These are phyloP conservation scores for Ceuthmochares aereus DNA, from an alignment of 2,113 vertebrate species.

Conservation along the genomic window DNA sequence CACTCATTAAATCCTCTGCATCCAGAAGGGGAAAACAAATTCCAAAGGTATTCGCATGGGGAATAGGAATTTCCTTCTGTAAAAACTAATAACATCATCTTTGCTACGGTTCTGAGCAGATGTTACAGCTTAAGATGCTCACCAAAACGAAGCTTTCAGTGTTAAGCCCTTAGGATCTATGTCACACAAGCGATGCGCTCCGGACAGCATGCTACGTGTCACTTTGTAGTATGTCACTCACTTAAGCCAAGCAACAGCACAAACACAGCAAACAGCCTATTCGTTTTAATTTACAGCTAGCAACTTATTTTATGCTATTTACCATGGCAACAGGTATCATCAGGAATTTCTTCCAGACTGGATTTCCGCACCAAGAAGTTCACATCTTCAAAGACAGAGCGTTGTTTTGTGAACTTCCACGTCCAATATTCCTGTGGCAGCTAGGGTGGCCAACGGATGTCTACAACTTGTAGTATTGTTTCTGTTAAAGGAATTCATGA, in stretches of 20 bases:
- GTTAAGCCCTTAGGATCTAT: slow-evolving; percentile 27
- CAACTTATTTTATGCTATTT: background rate
- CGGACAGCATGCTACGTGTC: background rate
- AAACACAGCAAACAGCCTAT: background rate
- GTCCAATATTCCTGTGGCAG: background rate
- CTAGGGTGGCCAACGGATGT: rapidly evolving
- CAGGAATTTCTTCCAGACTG: background rate
- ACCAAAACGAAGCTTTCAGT: background rate
- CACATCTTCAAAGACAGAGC: background rate
- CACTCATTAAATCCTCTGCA: background rate
- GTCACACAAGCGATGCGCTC: background rate
- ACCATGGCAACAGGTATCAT: background rate
- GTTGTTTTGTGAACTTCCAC: background rate
- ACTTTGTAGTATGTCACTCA: slow-evolving; percentile 17
- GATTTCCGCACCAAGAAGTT: background rate
- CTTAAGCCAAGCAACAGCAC: background rate
- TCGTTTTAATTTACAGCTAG: background rate
- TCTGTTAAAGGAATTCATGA: background rate
- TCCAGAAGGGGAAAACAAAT: slow-evolving; percentile 5
- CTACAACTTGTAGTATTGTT: background rate
- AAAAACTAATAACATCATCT: background rate
- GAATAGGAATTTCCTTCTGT: slow-evolving; percentile 35
- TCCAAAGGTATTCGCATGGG: slow-evolving; percentile 11
- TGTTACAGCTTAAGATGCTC: slow-evolving; percentile 33
- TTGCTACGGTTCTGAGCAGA: slow-evolving; percentile 32